Evolutionary conservation across 2,113 vertebrate species (phyloP).

Genomic region (Ranitomeya imitator): DNA sequence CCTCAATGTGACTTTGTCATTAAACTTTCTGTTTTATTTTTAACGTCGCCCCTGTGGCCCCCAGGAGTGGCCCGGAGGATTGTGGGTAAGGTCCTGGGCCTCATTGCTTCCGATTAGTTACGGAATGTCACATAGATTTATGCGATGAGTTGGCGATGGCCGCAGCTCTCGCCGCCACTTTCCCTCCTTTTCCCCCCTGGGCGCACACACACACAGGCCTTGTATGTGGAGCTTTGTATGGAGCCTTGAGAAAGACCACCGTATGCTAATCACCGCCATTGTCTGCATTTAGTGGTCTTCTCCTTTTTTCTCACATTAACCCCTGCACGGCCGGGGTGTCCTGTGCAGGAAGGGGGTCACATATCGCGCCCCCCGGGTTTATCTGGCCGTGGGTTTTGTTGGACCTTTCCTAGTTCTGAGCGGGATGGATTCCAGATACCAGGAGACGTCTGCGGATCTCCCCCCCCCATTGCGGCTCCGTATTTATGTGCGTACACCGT

Average conservation of each 20-base stretch:
- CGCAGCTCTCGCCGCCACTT: conserved; percentile 71
- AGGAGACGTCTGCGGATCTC: no score
- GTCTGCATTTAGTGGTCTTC: conserved; percentile 49
- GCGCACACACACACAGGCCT: conserved; percentile 16
- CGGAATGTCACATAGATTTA: conserved; percentile 82
- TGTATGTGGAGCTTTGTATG: neutral
- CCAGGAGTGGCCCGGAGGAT: conserved; percentile 62
- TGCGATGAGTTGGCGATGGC: conserved; percentile 79
- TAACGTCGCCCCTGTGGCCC: neutral
- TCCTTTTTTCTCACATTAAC: neutral
- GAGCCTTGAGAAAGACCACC: conserved; percentile 62
- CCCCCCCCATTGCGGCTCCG: no score
- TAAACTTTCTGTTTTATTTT: neutral
- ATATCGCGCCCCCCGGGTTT: neutral
- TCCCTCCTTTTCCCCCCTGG: conserved; percentile 39
- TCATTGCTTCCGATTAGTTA: conserved; percentile 86
- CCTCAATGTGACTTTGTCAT: neutral
- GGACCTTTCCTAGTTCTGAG: neutral
- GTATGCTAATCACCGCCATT: conserved; percentile 22
- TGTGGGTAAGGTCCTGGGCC: conserved; percentile 72
- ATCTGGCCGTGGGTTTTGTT: no score
- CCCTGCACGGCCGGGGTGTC: neutral
- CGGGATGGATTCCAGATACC: no score
- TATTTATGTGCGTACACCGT: no score
- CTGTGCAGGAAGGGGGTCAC: neutral